Evolutionary conservation across 2,113 vertebrate genomes (phyloP).

Genomic region (Perca flavescens): DNA sequence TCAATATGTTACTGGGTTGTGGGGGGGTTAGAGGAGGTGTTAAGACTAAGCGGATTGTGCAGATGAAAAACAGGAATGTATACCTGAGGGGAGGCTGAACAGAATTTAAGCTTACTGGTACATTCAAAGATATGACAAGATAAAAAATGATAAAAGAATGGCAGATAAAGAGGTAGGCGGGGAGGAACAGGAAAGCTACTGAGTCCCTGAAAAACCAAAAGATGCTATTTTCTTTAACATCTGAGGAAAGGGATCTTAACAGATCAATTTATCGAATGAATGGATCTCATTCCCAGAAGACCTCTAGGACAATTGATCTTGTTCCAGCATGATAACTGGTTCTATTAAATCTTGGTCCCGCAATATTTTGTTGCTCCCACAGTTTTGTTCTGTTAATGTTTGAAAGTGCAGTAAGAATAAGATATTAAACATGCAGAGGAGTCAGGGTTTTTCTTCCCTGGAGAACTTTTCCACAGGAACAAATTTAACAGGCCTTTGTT

Average conservation of each 20-base stretch:
- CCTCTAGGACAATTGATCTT: conserved; percentile 21
- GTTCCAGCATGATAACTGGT: not conserved
- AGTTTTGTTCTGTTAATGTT: not conserved
- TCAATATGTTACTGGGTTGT: conserved; percentile 53
- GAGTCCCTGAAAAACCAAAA: not conserved
- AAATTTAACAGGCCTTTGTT: conserved; percentile 4
- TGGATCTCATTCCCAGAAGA: conserved; percentile 7
- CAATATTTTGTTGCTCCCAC: not conserved
- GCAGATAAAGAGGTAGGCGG: not conserved
- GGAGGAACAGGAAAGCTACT: not conserved
- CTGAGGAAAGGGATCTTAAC: not conserved
- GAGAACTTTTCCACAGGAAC: not conserved
- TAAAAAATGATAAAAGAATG: conserved; percentile 26
- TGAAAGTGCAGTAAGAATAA: not conserved
- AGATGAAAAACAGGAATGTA: conserved; percentile 48
- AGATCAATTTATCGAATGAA: not conserved
- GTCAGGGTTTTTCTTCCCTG: not conserved
- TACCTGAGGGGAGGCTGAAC: not conserved
- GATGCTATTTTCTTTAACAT: not conserved
- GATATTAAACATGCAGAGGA: not conserved
- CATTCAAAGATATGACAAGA: conserved; percentile 13
- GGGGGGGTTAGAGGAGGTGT: conserved; percentile 16
- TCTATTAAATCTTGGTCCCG: not conserved
- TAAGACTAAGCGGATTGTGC: conserved; percentile 1
- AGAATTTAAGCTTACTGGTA: not conserved